Base-by-base conservation (phyloP, 2,888 invertebrate genomes). In the Perizoma affinitatum region DNA sequence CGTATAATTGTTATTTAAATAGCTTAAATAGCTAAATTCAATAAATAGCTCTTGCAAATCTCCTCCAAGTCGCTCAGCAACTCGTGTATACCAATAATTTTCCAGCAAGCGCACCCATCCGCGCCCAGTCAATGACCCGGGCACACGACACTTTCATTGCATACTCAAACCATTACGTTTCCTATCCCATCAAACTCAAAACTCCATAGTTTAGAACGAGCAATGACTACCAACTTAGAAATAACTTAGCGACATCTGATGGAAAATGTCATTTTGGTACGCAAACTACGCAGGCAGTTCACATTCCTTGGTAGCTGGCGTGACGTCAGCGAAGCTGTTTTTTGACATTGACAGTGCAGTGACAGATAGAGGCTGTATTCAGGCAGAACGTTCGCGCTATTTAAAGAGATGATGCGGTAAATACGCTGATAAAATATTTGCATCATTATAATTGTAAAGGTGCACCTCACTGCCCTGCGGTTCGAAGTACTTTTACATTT, bases 341-440 rank as follows among this genome's bases (percentile, higher is more conserved):
- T 79, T 74, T 74, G 79, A 79, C 79, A 80, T 80, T 80, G 80
- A 73, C 79, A 78, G 63, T 76, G 75, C 72, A 66, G 54, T 65
- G 68, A 67, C 61, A 63, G 59, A 45, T 63, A 50, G 53, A 55
- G 59, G 57, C 55, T 53, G 43, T 54, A 57, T 50, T 53, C 59
- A 52, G 40, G 54, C 57, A 54, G 41, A 53, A 60, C 50, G 57
- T 45, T 46, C 34, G 9, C 8, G 51, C 54, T 61, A 53, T 58
- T 55, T 55, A 52, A 49, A 57, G 8, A 38, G 50, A 58, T 49
- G 52, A 56, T 53, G 58, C 35, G 45, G 40, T 7, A 42, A 43
- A 53, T 47, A 49, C 45, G 34, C 9, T 40, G 33, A 4, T 40
- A 34, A 54, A 51, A 38, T 11, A 33, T 40, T 42, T 42, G 8